Evolutionary conservation across 2,888 invertebrate genomes (phyloP).

Genomic region (Temnothorax rugatulus): DNA sequence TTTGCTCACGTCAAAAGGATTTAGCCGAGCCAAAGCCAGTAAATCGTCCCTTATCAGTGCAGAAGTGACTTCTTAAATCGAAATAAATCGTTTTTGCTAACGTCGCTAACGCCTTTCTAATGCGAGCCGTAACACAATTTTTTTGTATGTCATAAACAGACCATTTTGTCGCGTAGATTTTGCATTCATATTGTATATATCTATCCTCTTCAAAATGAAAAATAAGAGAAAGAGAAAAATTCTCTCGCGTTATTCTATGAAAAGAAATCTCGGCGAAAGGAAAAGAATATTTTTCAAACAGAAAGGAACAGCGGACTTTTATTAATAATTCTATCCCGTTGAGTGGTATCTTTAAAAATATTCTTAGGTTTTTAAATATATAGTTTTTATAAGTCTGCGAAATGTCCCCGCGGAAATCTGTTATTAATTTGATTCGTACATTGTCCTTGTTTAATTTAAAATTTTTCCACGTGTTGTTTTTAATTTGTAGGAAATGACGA

Average conservation of each 20-base stretch:
- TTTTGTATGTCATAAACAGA: neutral
- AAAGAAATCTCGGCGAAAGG: neutral
- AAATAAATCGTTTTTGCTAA: conserved; percentile 37
- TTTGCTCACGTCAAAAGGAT: conserved; percentile 35
- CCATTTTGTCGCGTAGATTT: neutral
- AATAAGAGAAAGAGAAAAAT: conserved; percentile 9
- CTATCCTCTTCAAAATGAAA: neutral
- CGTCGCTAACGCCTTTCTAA: conserved; percentile 37
- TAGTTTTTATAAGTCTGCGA: neutral
- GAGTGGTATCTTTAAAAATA: neutral
- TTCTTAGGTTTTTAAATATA: neutral
- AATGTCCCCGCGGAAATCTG: neutral
- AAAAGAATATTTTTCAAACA: neutral
- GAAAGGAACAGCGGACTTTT: neutral
- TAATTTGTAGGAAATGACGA: neutral
- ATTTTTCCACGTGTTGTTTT: neutral
- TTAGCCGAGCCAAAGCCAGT: conserved; percentile 16
- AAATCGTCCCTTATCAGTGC: conserved; percentile 56
- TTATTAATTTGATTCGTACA: conserved; percentile 7
- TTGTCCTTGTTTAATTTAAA: conserved; percentile 2
- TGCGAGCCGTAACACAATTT: neutral
- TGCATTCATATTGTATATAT: neutral
- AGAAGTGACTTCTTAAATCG: conserved; percentile 32
- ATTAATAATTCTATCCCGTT: neutral
- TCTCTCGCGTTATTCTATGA: neutral